Evolutionary conservation across 2,113 vertebrate genomes (phyloP).

Genomic region (Myxocyprinus asiaticus): DNA sequence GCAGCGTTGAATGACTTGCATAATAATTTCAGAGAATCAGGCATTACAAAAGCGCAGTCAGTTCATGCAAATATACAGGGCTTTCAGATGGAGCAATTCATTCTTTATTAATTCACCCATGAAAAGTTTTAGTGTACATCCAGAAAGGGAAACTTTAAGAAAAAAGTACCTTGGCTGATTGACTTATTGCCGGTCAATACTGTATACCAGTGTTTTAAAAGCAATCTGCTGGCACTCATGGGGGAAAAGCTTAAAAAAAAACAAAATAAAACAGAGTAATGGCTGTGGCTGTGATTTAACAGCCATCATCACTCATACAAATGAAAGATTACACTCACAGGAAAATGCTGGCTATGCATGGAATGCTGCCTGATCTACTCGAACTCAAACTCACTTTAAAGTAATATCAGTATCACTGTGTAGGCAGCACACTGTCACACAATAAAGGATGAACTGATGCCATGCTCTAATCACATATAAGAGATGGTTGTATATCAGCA

Average conservation of each 20-base stretch:
- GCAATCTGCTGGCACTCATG: constrained; percentile 24
- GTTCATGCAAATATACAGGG: too few relatives aligned
- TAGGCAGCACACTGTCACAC: constrained; percentile 32
- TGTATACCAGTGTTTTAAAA: constrained; percentile 14
- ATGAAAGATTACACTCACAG: constrained; percentile 32
- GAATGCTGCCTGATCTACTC: constrained; percentile 16
- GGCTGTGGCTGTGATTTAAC: constrained; percentile 17
- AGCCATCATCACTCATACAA: constrained; percentile 30
- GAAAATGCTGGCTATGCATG: constrained; percentile 35
- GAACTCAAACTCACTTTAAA: constrained; percentile 7
- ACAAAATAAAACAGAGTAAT: background rate
- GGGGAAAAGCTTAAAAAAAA: background rate
- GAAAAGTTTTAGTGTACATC: too few relatives aligned
- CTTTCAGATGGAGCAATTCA: too few relatives aligned
- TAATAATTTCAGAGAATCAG: too few relatives aligned
- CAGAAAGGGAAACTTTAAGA: background rate
- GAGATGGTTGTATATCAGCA: background rate
- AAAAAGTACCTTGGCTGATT: background rate
- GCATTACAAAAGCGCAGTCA: too few relatives aligned
- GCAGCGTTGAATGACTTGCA: too few relatives aligned
- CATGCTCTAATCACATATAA: constrained; percentile 1
- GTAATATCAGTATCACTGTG: constrained; percentile 37
- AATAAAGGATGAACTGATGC: constrained; percentile 16
- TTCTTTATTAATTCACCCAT: too few relatives aligned
- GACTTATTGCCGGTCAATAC: constrained; percentile 25